Base-by-base conservation (phyloP, 1,140 invertebrate species). In the Cydia amplana region DNA sequence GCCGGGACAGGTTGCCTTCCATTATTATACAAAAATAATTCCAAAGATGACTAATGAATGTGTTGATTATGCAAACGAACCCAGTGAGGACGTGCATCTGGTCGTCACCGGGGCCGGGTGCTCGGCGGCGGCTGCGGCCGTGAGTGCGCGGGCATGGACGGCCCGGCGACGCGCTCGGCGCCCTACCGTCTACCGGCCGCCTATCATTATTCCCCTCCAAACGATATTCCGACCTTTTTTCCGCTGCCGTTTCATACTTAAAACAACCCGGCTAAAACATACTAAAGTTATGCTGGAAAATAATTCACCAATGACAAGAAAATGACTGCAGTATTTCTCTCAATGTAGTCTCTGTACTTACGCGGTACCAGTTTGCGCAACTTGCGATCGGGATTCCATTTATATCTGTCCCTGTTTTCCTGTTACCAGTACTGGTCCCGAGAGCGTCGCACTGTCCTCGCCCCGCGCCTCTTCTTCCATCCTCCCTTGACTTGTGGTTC, bases 161-260 rank as follows among this genome's bases (percentile, higher is more conserved):
- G 70, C n/a, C 10, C 70, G 70, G 72, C 72, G 72, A 40, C 70
- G 70, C 36, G 18, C 70, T 7, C 70, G 72, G 72, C 72, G 72
- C 72, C 72, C 72, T 73, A 46, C 72, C 84, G 90, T 92, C 90
- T 92, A 84, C 87, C 86, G 80, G 73, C 83, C 84, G 86, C 84
- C 87, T 87, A 86, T 87, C 83, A 88, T 87, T 88, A 88, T 86
- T 85, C 77, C 82, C 87, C 83, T 85, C 85, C 82, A 84, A 86
- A 87, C 85, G 80, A 82, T 80, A 80, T 79, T 81, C 78, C 81
- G 73, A 87, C 78, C 85, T 83, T 65, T 86, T 87, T 83, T 74
- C 43, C 32, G 51, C 46, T 60, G 28, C 43, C 51, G 20, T 60
- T 23, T 23, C 55, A 23, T 10, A 46, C 43, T 46, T 4, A 23